Conservation (phyloP, 2,888 invertebrate species). For the Acanthopleura granulata region DNA sequence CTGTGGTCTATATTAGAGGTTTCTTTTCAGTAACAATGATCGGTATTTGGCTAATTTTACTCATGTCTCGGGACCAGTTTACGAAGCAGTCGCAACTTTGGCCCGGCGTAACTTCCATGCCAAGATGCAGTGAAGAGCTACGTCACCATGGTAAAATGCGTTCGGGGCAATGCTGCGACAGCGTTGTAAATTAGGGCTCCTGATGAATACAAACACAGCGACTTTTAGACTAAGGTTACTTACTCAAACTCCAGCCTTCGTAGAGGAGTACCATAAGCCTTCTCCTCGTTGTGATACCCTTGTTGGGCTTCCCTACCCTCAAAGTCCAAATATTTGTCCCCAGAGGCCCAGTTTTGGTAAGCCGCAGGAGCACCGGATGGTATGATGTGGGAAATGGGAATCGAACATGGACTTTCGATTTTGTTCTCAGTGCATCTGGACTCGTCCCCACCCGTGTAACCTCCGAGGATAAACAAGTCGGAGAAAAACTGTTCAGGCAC, state of each 20-base stretch:
- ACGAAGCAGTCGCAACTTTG: no score
- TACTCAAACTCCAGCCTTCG: neutral
- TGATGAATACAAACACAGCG: no score
- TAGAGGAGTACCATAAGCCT: neutral
- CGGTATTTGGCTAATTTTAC: no score
- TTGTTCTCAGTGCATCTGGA: neutral
- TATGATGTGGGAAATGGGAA: neutral
- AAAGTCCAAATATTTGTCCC: neutral
- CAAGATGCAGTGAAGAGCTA: no score
- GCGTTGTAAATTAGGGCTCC: no score
- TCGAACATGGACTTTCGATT: neutral
- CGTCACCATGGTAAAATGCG: no score
- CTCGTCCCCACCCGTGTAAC: neutral
- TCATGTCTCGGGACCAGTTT: no score
- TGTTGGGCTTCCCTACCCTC: neutral
- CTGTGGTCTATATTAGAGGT: no score
- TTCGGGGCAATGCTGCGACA: no score
- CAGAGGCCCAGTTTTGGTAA: neutral
- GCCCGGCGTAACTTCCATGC: no score
- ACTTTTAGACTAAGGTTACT: no score
- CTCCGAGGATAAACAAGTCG: neutral
- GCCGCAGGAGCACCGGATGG: neutral
- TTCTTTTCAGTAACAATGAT: no score
- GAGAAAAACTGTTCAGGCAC: neutral
- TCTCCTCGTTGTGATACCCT: neutral